Evolutionary conservation across 35 echinoderm and acorn worm genomes (phyloP).

Genomic region (Apostichopus japonicus): DNA sequence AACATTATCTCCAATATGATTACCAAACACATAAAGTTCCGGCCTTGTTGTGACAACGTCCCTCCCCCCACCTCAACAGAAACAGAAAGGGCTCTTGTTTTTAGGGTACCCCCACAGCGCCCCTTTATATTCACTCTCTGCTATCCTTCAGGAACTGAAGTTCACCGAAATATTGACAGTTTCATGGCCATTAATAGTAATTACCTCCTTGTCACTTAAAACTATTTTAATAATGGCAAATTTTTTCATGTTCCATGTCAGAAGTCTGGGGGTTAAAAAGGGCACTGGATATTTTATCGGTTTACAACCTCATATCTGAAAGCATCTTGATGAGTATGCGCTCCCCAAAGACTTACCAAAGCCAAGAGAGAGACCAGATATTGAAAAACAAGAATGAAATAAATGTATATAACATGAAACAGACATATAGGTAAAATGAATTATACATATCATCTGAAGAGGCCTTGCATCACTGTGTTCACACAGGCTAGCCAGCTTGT

Average conservation of each 20-base stretch:
- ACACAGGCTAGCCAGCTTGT: no score
- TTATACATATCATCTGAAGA: no score
- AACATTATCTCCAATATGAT: no score
- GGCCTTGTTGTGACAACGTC: not conserved
- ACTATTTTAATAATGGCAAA: not conserved
- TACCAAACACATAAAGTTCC: no score
- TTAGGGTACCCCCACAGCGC: not conserved
- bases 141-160: not conserved
- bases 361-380: no score
- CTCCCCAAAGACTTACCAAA: not conserved
- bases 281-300: not conserved
- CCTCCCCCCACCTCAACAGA: not conserved
- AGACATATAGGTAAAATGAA: no score
- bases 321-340: not conserved
- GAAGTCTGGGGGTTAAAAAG: not conserved
- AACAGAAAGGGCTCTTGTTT: not conserved
- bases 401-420: no score
- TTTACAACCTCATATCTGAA: not conserved
- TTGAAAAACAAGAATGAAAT: no score
- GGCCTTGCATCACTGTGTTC: no score
- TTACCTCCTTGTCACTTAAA: not conserved
- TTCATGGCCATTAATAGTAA: constrained; percentile 1
- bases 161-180: not conserved
- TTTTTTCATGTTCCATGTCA: not conserved
- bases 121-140: not conserved